Evolutionary conservation across 2,888 invertebrate species (phyloP).

Genomic region (Silvanus unidentatus): DNA sequence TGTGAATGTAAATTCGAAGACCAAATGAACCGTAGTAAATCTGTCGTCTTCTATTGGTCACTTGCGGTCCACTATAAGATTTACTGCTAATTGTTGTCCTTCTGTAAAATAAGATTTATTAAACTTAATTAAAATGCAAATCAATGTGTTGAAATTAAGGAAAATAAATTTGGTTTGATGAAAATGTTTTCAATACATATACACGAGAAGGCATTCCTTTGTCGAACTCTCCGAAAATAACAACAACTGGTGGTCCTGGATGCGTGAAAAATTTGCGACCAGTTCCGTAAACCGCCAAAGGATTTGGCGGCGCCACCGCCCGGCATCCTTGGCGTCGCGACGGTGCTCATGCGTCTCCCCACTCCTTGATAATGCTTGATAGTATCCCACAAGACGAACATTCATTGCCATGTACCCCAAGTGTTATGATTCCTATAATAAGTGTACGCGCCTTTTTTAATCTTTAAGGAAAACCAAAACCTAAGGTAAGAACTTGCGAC

Average conservation of each 20-base stretch:
- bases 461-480: slow-evolving; percentile 39
- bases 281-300: slow-evolving; percentile 26
- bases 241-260: slow-evolving; percentile 6
- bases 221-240: not conserved
- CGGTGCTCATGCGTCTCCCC: slow-evolving; percentile 48
- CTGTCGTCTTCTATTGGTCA: no score
- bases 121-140: no score
- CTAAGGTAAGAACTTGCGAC: slow-evolving; percentile 38
- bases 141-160: no score
- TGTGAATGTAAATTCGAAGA: no score
- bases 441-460: slow-evolving; percentile 46
- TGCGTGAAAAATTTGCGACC: slow-evolving; percentile 31
- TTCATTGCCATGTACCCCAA: slow-evolving; percentile 49
- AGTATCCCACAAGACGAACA: slow-evolving; percentile 48
- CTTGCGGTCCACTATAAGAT: no score
- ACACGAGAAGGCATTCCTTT: no score
- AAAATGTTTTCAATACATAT: no score
- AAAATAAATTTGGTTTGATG: no score
- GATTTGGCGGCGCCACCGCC: slow-evolving; percentile 42
- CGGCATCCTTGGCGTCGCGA: slow-evolving; percentile 48
- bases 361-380: slow-evolving; percentile 47
- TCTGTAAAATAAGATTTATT: no score
- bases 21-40: no score
- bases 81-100: no score
- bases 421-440: slow-evolving; percentile 48